Percentiles rank a stretch among this genome's conserved stretches.
phyloP scores from a whole-genome alignment of 2,888 invertebrate genomes.

The Oscheius sp. region DNA sequence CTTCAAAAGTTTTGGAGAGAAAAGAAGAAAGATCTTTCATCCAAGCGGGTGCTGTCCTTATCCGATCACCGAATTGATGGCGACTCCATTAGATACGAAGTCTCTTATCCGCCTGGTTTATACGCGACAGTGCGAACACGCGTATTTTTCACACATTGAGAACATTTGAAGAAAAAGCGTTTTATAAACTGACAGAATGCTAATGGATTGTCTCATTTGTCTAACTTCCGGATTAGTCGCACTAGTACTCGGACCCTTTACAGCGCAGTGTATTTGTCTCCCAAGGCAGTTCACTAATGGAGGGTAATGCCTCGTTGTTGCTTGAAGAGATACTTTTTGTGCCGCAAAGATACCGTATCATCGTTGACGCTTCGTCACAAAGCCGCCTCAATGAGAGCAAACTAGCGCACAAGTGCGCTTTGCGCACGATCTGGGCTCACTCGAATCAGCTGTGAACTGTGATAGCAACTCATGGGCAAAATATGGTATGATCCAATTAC shows the following conservation, averaged over 20 bases:
- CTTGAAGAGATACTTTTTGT: constrained; percentile 28
- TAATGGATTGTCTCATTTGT: constrained; percentile 21
- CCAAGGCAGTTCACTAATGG: constrained; percentile 37
- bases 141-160: too few species aligned
- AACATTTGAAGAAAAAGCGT: too few species aligned
- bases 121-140: constrained; percentile 18
- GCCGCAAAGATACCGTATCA: constrained; percentile 39
- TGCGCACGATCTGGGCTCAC: constrained; percentile 28
- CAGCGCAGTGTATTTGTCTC: constrained; percentile 27
- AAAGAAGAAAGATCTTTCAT: too few species aligned
- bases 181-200: background rate
- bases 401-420: constrained; percentile 24
- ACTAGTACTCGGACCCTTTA: constrained; percentile 23
- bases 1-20: too few species aligned
- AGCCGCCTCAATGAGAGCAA: constrained; percentile 37
- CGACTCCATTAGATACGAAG: constrained; percentile 35
- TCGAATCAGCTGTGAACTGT: constrained; percentile 11
- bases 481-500: too few species aligned
- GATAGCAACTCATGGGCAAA: background rate
- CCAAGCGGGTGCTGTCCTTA: background rate
- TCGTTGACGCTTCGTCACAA: constrained; percentile 26
- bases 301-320: constrained; percentile 35
- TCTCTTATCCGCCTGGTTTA: constrained; percentile 34
- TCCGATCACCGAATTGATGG: constrained; percentile 30
- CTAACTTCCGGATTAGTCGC: constrained; percentile 33